A percentile compares a stretch with the other conserved stretches of the same genome.
Evolutionary conservation across 2,113 vertebrate genomes (phyloP).

Genomic region (Pelmatolapia mariae): DNA sequence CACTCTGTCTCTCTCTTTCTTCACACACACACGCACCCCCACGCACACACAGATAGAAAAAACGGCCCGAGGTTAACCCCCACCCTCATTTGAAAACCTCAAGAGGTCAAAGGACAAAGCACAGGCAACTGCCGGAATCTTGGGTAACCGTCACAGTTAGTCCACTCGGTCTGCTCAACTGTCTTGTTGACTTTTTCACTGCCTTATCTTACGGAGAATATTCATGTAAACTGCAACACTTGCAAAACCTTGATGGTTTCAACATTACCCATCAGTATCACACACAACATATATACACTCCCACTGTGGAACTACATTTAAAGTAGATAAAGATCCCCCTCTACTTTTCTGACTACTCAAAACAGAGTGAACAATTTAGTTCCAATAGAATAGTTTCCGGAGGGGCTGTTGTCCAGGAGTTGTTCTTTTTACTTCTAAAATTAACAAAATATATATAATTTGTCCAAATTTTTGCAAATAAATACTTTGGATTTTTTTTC

Average conservation of each 20-base stretch:
- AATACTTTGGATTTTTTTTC: neutral
- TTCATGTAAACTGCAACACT: neutral
- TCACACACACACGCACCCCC: neutral
- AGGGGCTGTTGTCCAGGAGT: neutral
- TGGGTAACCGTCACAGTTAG: conserved; percentile 1
- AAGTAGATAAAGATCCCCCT: neutral
- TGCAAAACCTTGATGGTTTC: neutral
- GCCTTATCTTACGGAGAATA: neutral
- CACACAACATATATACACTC: neutral
- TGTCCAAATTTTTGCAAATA: neutral
- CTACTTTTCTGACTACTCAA: neutral
- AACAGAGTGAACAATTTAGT: neutral
- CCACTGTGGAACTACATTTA: neutral
- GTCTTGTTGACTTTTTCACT: neutral
- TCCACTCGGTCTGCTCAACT: neutral
- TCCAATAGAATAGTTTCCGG: neutral
- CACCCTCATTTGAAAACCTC: conserved; percentile 26
- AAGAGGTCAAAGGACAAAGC: conserved; percentile 64
- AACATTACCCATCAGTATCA: neutral
- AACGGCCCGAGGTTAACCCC: conserved; percentile 61
- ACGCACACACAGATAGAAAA: conserved; percentile 36
- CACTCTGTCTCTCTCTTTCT: conserved; percentile 31
- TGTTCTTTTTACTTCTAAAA: neutral
- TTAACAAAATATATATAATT: neutral
- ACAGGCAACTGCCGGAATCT: conserved; percentile 62